Percentiles rank a stretch among this genome's conserved stretches.
phyloP scores from a whole-genome alignment of 2,888 invertebrate genomes.

The Rhagium mordax region DNA sequence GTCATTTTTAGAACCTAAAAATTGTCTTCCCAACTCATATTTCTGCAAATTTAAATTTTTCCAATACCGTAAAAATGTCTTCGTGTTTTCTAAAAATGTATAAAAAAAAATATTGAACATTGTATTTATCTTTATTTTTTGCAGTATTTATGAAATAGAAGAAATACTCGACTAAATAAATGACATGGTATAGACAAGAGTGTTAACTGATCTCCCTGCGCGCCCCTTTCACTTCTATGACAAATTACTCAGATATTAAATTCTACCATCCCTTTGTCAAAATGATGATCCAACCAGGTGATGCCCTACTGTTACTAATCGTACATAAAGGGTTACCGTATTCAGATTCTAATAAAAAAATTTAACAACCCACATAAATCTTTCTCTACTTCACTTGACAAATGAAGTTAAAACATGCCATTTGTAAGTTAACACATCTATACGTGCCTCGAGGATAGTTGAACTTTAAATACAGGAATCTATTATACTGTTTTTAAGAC shows the following conservation, averaged over 20 bases:
- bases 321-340: conserved; percentile 48
- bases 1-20: no score
- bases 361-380: conserved; percentile 17
- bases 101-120: no score
- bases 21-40: no score
- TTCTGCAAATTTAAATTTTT: no score
- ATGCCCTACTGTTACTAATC: conserved; percentile 55
- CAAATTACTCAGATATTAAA: conserved; percentile 59
- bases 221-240: conserved; percentile 45
- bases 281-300: conserved; percentile 56
- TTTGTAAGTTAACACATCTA: background rate
- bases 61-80: no score
- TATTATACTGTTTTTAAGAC: no score
- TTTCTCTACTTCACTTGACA: background rate
- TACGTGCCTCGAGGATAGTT: background rate
- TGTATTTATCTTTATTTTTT: background rate
- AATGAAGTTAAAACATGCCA: conserved; percentile 1
- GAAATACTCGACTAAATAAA: conserved; percentile 8
- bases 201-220: conserved; percentile 31
- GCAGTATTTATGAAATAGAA: background rate
- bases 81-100: no score
- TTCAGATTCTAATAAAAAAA: conserved; percentile 34
- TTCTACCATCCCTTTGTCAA: conserved; percentile 53
- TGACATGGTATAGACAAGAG: conserved; percentile 28
- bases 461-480: no score